These are phyloP conservation scores for Hypsibius dujardini DNA, from an alignment of 1,140 invertebrate genomes.

Conservation along the genomic window DNA sequence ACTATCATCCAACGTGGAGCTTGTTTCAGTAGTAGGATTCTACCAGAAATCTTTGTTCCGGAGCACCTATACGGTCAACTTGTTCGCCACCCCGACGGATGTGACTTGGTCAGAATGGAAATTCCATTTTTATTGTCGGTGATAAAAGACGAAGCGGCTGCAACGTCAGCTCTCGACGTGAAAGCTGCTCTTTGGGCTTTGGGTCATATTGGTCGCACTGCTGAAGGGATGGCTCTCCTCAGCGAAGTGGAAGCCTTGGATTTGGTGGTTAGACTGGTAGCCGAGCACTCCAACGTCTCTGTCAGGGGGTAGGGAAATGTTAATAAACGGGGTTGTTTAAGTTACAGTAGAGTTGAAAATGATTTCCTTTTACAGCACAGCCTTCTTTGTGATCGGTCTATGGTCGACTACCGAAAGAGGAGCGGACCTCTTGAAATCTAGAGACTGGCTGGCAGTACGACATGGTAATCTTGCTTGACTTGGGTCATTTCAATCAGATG, in stretches of 20 bases:
- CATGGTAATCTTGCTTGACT: not conserved
- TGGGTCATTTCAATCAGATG: not conserved
- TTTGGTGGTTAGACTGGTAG: not conserved
- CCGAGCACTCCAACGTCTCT: not conserved
- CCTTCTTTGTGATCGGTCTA: not conserved
- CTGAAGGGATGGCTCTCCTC: constrained; percentile 3
- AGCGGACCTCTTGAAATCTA: not conserved
- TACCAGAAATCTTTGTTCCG: constrained; percentile 1
- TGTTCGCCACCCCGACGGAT: constrained; percentile 10
- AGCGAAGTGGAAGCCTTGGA: constrained; percentile 6
- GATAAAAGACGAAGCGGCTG: not conserved
- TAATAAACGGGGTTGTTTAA: not conserved
- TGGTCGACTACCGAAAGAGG: constrained; percentile 8
- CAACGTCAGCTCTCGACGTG: not conserved
- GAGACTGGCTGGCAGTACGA: constrained; percentile 8
- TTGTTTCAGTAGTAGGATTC: not conserved
- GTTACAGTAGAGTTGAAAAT: not conserved
- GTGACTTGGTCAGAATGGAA: not conserved
- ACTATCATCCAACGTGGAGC: not conserved
- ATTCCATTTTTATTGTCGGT: not conserved
- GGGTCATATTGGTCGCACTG: constrained; percentile 13
- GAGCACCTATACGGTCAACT: constrained; percentile 11
- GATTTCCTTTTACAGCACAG: constrained; percentile 2
- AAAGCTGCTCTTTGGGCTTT: constrained; percentile 1
- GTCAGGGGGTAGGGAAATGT: not conserved